Conservation (phyloP, 2,888 invertebrate genomes). For the Nemotelus pantherinus region DNA sequence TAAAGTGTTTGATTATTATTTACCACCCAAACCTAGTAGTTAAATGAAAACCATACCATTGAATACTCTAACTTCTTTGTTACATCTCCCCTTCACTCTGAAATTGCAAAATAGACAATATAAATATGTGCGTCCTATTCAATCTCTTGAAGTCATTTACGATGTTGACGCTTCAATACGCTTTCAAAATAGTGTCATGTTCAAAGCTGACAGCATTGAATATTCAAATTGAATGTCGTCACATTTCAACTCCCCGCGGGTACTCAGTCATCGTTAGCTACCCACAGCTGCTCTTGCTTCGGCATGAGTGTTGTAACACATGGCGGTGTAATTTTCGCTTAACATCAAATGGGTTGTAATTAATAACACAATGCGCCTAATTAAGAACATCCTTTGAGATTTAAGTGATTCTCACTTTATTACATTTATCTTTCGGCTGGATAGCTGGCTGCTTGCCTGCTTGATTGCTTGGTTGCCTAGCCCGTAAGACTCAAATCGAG, state of each 20-base stretch:
- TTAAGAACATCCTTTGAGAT: conserved; percentile 34
- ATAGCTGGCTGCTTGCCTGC: background rate
- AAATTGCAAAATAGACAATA: too few species aligned
- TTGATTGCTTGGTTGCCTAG: too few species aligned
- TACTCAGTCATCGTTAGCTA: background rate
- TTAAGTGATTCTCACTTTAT: conserved; percentile 13
- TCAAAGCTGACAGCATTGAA: conserved; percentile 29
- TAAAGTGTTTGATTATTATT: too few species aligned
- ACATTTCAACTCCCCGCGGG: background rate
- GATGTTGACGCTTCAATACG: background rate
- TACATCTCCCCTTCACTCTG: too few species aligned
- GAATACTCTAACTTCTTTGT: too few species aligned
- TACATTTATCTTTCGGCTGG: conserved; percentile 17
- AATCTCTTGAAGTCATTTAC: too few species aligned
- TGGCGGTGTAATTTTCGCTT: conserved; percentile 18
- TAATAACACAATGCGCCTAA: conserved; percentile 39
- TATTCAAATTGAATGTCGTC: conserved; percentile 37
- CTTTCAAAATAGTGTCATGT: conserved; percentile 30
- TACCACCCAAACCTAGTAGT: too few species aligned
- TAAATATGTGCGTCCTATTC: too few species aligned
- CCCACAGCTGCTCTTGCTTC: background rate
- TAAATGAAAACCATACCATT: too few species aligned
- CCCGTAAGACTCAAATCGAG: too few species aligned
- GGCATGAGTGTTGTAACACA: background rate
- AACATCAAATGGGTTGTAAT: conserved; percentile 36